Base-by-base conservation (phyloP, 2,797 vertebrate genomes). In the Erethizon dorsatum region DNA sequence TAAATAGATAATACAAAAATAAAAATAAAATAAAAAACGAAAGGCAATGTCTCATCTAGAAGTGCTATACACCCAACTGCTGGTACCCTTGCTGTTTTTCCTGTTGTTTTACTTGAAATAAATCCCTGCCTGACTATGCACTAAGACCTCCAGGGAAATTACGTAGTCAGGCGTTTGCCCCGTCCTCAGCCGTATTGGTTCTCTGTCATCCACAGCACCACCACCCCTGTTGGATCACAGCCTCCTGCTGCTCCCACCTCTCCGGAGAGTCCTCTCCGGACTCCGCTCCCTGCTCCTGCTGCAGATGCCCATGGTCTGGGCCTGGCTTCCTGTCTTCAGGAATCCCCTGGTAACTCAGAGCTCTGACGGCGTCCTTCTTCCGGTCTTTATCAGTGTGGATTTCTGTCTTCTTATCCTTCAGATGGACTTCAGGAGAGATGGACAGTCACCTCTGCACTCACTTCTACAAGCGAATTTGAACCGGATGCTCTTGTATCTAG, bases 381-480 rank as follows among this genome's bases (percentile, higher is more conserved):
- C 52, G 52, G 63, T 50, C 33, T 67, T 67, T 52, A 82, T 67
- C 69, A 88, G 6, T 77, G 83, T 10, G 69, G 67, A 31, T 82
- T 83, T 84, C 41, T 56, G 80, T 85, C 13, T 84, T 84, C 63
- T 59, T 33, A 78, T 67, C 52, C 57, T 79, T 86, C 28, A 28
- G n/a, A 92, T 54, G 65, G 75, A 77, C 56, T 63, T 82, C 11
- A 77, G 45, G 52, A 92, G 11, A 59, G 45, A 56, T 2, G 15
- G 69, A 20, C 71, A 83, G 6, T 52, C 18, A 90, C 20, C n/a
- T 37, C 31, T 6, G 1, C 14, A 3, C 45, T 82, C 14, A 33
- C 45, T 96, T 95, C 78, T 91, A 26, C 41, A 45, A 26, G 77
- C 47, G 47, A 41, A 59, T 79, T 24, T 87, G 78, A 89, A 91